Conservation (phyloP, 1,140 invertebrate genomes). For the Panulirus ornatus region DNA sequence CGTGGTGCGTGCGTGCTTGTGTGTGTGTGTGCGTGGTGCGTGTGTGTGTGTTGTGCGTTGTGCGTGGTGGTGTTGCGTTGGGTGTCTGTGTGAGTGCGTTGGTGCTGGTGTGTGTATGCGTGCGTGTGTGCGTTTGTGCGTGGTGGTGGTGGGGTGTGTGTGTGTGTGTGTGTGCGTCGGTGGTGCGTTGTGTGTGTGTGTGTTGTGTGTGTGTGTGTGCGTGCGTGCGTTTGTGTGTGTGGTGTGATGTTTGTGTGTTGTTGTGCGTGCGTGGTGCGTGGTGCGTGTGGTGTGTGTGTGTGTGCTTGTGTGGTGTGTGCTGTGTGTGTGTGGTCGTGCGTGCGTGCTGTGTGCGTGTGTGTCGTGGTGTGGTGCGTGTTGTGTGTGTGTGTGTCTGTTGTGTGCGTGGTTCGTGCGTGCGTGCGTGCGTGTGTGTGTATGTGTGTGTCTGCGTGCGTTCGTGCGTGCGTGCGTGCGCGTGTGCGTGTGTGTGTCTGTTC, state of each 20-base stretch:
- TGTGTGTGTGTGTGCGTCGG: not conserved
- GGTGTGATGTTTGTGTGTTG: not conserved
- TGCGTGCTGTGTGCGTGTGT: too few relatives aligned
- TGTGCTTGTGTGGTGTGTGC: too few relatives aligned
- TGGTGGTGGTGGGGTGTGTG: not conserved
- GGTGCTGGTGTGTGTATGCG: not conserved
- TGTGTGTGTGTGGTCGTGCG: too few relatives aligned
- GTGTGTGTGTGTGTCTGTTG: too few relatives aligned
- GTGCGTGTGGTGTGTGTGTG: too few relatives aligned
- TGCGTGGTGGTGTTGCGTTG: not conserved
- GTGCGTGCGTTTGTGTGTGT: not conserved
- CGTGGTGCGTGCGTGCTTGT: too few relatives aligned
- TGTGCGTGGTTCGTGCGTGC: not conserved
- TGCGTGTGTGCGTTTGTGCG: not conserved
- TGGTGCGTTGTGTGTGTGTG: not conserved
- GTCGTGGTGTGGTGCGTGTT: too few relatives aligned
- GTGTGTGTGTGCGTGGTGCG: not conserved
- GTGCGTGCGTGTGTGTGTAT: constrained; percentile 3
- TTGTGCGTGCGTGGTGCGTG: too few relatives aligned
- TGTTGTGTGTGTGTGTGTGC: not conserved
- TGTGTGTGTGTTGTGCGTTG: not conserved
- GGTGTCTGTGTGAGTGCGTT: too few relatives aligned
- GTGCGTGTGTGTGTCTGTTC: too few relatives aligned
- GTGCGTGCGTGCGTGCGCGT: too few relatives aligned
- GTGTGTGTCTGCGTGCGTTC: too few relatives aligned